A percentile compares a stretch with the other conserved stretches of the same genome.
phyloP scores from a whole-genome alignment of 1,140 invertebrate species.

The Aphaenogaster ashmeadi region DNA sequence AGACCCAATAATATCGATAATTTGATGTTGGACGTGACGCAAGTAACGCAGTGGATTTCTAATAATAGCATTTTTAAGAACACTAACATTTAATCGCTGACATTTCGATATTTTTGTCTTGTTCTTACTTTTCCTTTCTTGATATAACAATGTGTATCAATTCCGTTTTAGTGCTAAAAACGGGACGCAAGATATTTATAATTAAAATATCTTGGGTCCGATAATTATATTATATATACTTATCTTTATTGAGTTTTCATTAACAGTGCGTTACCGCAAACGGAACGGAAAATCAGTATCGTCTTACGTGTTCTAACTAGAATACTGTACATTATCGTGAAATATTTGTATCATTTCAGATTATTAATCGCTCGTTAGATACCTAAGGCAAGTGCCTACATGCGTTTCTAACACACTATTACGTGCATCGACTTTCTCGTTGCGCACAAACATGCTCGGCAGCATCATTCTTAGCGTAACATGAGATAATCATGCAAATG shows the following conservation, averaged over 20 bases:
- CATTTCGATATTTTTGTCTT: neutral
- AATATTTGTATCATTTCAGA: slow-evolving; percentile 20
- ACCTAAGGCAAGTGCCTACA: slow-evolving; percentile 65
- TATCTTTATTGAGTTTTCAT: slow-evolving; percentile 35
- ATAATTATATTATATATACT: neutral
- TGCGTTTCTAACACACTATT: slow-evolving; percentile 42
- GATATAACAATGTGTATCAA: neutral
- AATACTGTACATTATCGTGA: slow-evolving; percentile 41
- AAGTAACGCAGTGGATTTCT: slow-evolving; percentile 61
- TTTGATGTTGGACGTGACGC: slow-evolving; percentile 22
- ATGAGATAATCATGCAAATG: neutral
- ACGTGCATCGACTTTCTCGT: slow-evolving; percentile 27
- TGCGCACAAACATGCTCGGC: slow-evolving; percentile 35
- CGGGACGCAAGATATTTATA: neutral
- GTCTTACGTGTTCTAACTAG: slow-evolving; percentile 32
- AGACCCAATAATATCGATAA: slow-evolving; percentile 71
- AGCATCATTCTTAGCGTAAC: slow-evolving; percentile 27
- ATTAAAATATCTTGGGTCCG: neutral
- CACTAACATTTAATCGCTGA: neutral
- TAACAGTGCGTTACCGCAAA: slow-evolving; percentile 61
- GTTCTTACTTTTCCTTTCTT: neutral
- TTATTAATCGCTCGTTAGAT: slow-evolving; percentile 50
- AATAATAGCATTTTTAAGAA: slow-evolving; percentile 29
- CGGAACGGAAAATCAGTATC: slow-evolving; percentile 25
- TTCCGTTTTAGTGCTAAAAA: neutral